Evolutionary conservation across 1,140 invertebrate genomes (phyloP).

Genomic region (Dysdera silvatica): DNA sequence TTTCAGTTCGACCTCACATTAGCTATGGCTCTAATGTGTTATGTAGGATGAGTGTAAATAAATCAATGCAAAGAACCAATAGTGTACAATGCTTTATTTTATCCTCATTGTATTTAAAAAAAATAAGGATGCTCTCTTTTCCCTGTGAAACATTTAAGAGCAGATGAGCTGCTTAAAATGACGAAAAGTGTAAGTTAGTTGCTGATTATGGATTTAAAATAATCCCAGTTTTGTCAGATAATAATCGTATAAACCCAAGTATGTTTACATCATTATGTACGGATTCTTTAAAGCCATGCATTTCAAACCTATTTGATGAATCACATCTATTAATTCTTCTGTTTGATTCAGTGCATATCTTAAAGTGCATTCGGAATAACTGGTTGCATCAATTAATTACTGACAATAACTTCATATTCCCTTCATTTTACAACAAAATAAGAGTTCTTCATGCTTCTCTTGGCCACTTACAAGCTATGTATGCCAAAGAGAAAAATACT

Average conservation of each 20-base stretch:
- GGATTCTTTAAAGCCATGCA: neutral
- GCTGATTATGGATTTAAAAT: slow-evolving; percentile 22
- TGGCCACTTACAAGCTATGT: neutral
- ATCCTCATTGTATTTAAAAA: no score
- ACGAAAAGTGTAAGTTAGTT: no score
- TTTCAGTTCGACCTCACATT: no score
- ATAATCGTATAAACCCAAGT: slow-evolving; percentile 28
- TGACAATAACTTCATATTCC: neutral
- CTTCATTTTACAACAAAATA: no score
- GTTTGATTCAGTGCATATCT: slow-evolving; percentile 7
- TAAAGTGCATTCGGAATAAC: neutral
- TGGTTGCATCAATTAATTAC: neutral
- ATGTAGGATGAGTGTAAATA: no score
- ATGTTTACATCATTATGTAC: slow-evolving; percentile 19
- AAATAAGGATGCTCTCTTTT: slow-evolving; percentile 29
- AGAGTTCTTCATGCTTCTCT: slow-evolving; percentile 3
- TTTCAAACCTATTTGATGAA: neutral
- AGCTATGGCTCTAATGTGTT: no score
- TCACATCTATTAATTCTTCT: neutral
- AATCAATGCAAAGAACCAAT: no score
- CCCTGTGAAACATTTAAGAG: slow-evolving; percentile 19
- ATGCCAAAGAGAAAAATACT: neutral
- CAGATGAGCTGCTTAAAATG: slow-evolving; percentile 7
- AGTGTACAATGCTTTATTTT: no score
- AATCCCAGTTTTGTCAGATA: slow-evolving; percentile 20